Conservation (phyloP, 2,797 vertebrate genomes). For the Gambelia wislizenii region DNA sequence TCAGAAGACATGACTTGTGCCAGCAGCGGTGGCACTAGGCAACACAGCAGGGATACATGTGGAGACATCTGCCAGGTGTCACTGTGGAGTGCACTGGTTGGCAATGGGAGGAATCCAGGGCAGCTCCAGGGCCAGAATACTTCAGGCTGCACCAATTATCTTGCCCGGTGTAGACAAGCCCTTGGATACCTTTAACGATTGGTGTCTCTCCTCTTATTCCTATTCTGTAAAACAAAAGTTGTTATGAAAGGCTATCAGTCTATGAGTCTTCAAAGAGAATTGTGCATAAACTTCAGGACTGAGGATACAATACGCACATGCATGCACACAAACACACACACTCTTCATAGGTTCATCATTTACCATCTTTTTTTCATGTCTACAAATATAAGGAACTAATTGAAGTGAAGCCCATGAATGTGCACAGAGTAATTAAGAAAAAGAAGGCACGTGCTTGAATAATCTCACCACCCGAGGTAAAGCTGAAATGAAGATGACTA, state of each 20-base stretch:
- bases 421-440: constrained; percentile 58
- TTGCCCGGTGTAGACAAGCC: no score
- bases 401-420: constrained; percentile 18
- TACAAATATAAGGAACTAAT: constrained; percentile 54
- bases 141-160: no score
- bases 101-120: no score
- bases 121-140: no score
- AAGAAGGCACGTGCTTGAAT: constrained; percentile 57
- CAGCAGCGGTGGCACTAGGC: no score
- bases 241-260: background rate
- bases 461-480: constrained; percentile 47
- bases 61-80: no score
- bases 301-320: background rate
- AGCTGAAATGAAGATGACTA: constrained; percentile 63
- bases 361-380: constrained; percentile 22
- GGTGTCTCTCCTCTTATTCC: background rate
- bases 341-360: constrained; percentile 4
- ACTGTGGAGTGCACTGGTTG: no score
- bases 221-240: background rate
- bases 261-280: background rate
- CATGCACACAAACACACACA: background rate
- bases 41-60: no score
- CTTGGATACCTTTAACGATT: background rate
- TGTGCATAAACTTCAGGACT: background rate
- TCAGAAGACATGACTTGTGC: no score